Evolutionary conservation across 2,113 vertebrate species (phyloP).

Genomic region (Leuciscus idus): DNA sequence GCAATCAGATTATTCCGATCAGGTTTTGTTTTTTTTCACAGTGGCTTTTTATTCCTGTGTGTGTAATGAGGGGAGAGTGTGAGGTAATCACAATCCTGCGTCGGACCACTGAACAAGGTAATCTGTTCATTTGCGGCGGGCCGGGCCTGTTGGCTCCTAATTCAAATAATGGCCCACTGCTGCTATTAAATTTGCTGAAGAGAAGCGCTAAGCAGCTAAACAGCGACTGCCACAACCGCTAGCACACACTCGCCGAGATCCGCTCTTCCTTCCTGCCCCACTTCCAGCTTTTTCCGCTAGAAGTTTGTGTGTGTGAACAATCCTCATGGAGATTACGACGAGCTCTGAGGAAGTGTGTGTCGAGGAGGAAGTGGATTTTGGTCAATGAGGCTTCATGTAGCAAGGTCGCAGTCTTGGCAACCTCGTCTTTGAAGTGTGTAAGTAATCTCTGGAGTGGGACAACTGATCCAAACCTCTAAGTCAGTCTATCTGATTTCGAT

Average conservation of each 20-base stretch:
- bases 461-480: constrained; percentile 26
- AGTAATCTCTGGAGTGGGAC: constrained; percentile 70
- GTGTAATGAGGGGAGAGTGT: constrained; percentile 68
- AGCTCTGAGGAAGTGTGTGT: constrained; percentile 61
- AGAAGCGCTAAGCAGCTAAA: constrained; percentile 36
- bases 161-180: constrained; percentile 57
- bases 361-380: constrained; percentile 65
- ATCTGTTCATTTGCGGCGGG: constrained; percentile 71
- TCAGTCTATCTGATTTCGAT: constrained; percentile 24
- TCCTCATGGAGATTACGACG: constrained; percentile 59
- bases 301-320: constrained; percentile 27
- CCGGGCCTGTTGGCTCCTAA: constrained; percentile 68
- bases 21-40: constrained; percentile 47
- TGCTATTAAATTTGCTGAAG: constrained; percentile 52
- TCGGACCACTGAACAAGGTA: constrained; percentile 76
- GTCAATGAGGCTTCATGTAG: constrained; percentile 71
- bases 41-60: constrained; percentile 68
- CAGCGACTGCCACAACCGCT: constrained; percentile 2
- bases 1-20: constrained; percentile 61
- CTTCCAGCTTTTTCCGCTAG: background rate
- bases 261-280: background rate
- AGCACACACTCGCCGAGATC: background rate
- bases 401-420: constrained; percentile 67
- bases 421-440: constrained; percentile 72
- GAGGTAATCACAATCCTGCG: constrained; percentile 71